Base-by-base conservation (phyloP, 1,140 invertebrate species). In the Stratiolaelaps scimitus region DNA sequence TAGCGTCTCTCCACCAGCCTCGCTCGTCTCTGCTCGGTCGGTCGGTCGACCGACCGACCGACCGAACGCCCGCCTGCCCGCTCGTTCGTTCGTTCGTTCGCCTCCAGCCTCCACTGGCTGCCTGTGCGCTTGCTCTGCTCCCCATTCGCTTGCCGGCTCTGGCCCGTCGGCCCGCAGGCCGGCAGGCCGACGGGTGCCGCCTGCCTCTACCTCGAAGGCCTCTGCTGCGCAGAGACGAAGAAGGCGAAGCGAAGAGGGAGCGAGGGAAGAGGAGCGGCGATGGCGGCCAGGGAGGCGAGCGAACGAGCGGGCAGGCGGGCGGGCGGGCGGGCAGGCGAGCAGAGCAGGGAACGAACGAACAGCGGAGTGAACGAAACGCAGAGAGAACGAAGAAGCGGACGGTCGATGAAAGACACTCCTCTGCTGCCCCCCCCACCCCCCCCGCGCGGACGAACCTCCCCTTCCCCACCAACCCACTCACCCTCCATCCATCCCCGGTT, bases 291-390 rank as follows among this genome's bases (percentile, higher is more conserved):
- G 47, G 19, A 48, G 47, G 47, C n/a, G n/a, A n/a, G n/a, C n/a
- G 53, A 10, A 13, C 15, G 23, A 10, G 4, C 53, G 53, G 26
- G 34, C 26, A 26, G n/a, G n/a, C n/a, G n/a, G n/a, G n/a, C n/a
- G 53, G 23, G 15, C 15, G 23, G 20, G 4, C 53, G 53, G 26
- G 53, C 53, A 34, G 34, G 20, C 53, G 53, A 26, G n/a, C n/a
- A n/a, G n/a, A n/a, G 47, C 47, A 48, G 47, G 15, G 53, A 60
- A 60, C 15, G 53, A 20, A 34, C 53, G 53, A 60, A 29, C 15
- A 34, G 26, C 53, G 53, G 53, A 60, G 53, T 60, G 53, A 60
- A 60, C 53, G 53, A 60, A 60, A 60, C 53, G 53, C 53, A 60
- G 53, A 60, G n/a, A 60, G 53, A 60, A 60, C 53, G 53, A 60